Conservation (phyloP, 2,797 vertebrate genomes). For the Rallus crepitans region DNA sequence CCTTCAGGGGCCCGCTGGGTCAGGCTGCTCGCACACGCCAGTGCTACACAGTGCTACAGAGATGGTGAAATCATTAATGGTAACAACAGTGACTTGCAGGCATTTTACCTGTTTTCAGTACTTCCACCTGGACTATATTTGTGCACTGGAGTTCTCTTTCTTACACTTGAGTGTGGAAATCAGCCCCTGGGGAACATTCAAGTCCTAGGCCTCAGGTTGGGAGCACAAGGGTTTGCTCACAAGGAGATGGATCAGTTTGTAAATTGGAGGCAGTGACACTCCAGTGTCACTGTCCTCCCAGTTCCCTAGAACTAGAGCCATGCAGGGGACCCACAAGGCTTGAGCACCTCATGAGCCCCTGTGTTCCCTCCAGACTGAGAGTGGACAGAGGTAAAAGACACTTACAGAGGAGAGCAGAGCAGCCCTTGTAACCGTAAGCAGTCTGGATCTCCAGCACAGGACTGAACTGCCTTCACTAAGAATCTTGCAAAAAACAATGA, state of each 20-base stretch:
- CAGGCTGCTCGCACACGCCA: neutral
- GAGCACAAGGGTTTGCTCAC: neutral
- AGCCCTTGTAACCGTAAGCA: neutral
- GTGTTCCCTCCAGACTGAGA: neutral
- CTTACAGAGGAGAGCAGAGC: neutral
- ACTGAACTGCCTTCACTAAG: neutral
- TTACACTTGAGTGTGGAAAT: neutral
- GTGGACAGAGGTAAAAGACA: neutral
- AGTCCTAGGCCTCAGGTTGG: neutral
- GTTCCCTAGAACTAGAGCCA: neutral
- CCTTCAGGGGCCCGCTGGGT: neutral
- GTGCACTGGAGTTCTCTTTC: neutral
- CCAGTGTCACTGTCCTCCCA: neutral
- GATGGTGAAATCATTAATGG: neutral
- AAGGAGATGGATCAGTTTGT: neutral
- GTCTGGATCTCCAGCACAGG: neutral
- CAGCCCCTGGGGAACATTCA: neutral
- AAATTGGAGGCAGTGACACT: neutral
- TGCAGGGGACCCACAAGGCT: neutral
- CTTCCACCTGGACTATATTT: neutral
- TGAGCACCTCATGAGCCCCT: neutral
- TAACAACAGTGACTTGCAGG: too few species aligned
- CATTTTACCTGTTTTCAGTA: rapidly evolving
- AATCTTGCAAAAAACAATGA: neutral
- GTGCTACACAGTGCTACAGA: rapidly evolving